Base-by-base conservation (phyloP, 2,888 invertebrate species). In the Clitarchus hookeri region DNA sequence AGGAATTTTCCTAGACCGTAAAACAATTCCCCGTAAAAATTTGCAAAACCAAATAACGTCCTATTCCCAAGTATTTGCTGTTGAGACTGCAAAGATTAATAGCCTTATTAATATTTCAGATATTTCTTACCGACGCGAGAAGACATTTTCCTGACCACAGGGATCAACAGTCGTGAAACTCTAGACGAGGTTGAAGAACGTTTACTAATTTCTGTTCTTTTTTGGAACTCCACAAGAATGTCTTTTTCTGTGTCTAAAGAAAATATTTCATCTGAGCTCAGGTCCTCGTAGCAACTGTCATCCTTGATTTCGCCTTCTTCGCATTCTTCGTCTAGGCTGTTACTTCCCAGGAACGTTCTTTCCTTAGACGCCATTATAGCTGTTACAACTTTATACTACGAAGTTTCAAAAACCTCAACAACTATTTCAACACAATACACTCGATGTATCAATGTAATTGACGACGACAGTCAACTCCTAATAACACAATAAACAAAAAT, bases 281-380 rank as follows among this genome's bases (percentile, higher is more conserved):
- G n/a, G 16, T 65, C 65, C n/a, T 65, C 65, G n/a, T 65, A 65
- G 19, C 23, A 65, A 65, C 65, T 65, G 65, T 65, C 65, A n/a
- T 65, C 65, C 65, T 65, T 65, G 65, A 65, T 65, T 65, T 65
- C 65, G 3, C 65, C 65, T 65, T 65, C 65, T 65, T 65, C 65
- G 16, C 19, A 65, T 65, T 65, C 65, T 11, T 65, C 65, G 16
- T 65, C 65, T 65, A 65, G 8, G 16, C 65, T 65, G 16, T 65
- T 65, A 19, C 65, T 23, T 19, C 16, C 65, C n/a, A n/a, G 8
- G 11, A 23, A 12, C 23, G 16, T 0, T 6, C 65, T 65, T 65
- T 65, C 65, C n/a, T 65, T 65, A n/a, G 65, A 65, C n/a, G 65
- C 65, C 65, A 65, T 65, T 65, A 65, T 65, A 36, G 36, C 36